Base-by-base conservation (phyloP, 2,888 invertebrate species). In the Pristionchus japonicus region DNA sequence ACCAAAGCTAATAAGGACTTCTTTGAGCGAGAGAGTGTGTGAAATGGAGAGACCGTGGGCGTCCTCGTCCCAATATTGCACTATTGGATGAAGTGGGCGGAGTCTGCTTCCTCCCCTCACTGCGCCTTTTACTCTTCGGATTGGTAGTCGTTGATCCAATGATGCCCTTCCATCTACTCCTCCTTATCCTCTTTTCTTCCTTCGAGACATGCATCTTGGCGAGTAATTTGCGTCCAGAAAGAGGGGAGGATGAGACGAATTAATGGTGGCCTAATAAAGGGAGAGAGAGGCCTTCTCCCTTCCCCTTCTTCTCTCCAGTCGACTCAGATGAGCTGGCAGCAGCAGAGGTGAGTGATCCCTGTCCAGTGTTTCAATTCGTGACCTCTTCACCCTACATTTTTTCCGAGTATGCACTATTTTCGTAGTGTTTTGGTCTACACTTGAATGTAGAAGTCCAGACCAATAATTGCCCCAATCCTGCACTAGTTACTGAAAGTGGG, bases 201-300 rank as follows among this genome's bases (percentile, higher is more conserved):
- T 37, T 37, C 37, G 9, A 57, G 57, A 57, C 57, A 57, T 57
- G 64, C 13, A 17, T 13, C 64, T 13, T 64, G n/a, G 27, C 31
- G 64, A 70, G 70, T 70, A 70, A 70, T 70, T 70, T 20, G 70
- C 70, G 7, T 20, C 70, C 15, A 64, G 40, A 70, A 70, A 37
- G 37, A 31, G 40, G 37, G 13, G 70, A 34, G 64, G 40, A 70
- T 34, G 70, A 34, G 64, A 64, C 37, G 37, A 70, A 70, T 70
- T 70, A 70, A 70, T 70, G 70, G 70, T 37, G 37, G 70, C 70
- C 70, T 70, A 70, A 70, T 70, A 70, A 70, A 70, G 67, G 31
- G 34, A 27, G 34, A 37, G 37, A 37, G 37, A 27, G 6, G 13
- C 37, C 40, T 27, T 27, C 52, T 34, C 27, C 31, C 49, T 13